Evolutionary conservation across 2,888 invertebrate species (phyloP).

Genomic region (Agonopterix arenella): DNA sequence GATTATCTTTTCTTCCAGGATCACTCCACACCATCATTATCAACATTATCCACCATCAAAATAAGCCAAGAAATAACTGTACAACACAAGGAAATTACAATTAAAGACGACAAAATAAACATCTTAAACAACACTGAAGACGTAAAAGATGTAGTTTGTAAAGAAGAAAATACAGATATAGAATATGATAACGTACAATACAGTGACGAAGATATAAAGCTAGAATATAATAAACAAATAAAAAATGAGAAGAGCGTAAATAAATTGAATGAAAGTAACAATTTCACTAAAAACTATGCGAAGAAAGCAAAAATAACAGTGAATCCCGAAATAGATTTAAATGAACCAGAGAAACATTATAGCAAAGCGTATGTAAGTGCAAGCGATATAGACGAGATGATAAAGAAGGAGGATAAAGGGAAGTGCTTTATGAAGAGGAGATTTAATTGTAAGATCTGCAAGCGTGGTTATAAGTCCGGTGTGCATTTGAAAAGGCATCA

Average conservation of each 20-base stretch:
- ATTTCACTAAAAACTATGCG: background rate
- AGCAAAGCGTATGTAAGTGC: conserved; percentile 16
- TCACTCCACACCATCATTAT: background rate
- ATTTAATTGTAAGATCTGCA: conserved; percentile 13
- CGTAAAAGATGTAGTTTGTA: background rate
- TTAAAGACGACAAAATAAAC: background rate
- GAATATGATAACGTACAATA: background rate
- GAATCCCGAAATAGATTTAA: conserved; percentile 10
- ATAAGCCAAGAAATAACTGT: background rate
- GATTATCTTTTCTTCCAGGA: too few relatives aligned
- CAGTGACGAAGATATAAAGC: conserved; percentile 3
- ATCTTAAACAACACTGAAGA: background rate
- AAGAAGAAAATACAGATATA: conserved; percentile 3
- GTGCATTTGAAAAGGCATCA: conserved; percentile 29
- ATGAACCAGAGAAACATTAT: conserved; percentile 16
- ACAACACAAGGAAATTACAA: background rate
- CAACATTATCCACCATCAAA: background rate
- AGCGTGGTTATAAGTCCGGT: conserved; percentile 16
- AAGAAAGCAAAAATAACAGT: conserved; percentile 7
- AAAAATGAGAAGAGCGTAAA: conserved; percentile 5
- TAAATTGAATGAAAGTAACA: background rate
- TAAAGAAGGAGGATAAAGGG: conserved; percentile 12
- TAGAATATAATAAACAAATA: background rate
- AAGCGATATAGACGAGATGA: conserved; percentile 21
- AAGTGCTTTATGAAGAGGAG: conserved; percentile 1